phyloP scores from a whole-genome alignment of 2,113 vertebrate species.

The Upupa epops region DNA sequence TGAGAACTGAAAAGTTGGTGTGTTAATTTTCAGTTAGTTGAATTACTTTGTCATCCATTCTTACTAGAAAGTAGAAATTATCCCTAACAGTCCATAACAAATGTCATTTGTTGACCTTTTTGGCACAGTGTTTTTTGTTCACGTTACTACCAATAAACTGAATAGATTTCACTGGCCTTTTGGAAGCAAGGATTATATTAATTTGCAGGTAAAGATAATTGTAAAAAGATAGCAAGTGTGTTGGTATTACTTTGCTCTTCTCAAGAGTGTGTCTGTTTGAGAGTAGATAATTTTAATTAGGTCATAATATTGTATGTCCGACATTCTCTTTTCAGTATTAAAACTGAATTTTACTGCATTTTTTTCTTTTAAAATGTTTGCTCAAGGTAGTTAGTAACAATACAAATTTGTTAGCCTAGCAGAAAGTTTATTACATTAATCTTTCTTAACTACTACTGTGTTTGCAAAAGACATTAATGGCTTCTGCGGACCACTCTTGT shows the following conservation, averaged over 20 bases:
- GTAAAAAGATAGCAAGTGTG: background rate
- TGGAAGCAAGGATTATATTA: background rate
- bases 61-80: background rate
- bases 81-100: background rate
- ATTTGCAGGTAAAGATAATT: background rate
- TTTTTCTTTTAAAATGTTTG: background rate
- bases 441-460: background rate
- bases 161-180: background rate
- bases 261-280: background rate
- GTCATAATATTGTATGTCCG: background rate
- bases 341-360: background rate
- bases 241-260: background rate
- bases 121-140: background rate
- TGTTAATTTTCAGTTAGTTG: background rate
- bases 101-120: background rate
- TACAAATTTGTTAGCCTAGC: background rate
- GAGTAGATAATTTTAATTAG: background rate
- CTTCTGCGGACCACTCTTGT: background rate
- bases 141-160: background rate
- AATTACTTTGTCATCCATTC: background rate
- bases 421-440: background rate
- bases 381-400: background rate
- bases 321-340: background rate
- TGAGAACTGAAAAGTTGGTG: background rate
- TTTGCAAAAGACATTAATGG: background rate